phyloP scores from a whole-genome alignment of 2,888 invertebrate genomes.

The Bombylius discolor region DNA sequence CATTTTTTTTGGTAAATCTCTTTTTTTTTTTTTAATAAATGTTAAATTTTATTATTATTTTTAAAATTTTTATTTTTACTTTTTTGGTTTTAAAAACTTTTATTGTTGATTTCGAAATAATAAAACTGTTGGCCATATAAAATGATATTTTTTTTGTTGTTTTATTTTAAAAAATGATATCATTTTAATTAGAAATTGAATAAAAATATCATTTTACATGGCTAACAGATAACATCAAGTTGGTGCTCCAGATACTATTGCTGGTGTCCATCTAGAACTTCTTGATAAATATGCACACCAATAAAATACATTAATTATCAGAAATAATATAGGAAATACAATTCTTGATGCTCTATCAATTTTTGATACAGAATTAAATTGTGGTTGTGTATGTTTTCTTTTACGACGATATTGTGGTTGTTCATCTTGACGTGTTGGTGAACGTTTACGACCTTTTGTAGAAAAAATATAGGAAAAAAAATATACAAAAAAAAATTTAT shows the following conservation, averaged over 20 bases:
- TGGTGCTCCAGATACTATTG: constrained; percentile 20
- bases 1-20: too few species aligned
- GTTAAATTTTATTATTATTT: too few species aligned
- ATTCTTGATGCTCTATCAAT: constrained; percentile 63
- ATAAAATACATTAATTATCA: constrained; percentile 64
- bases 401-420: constrained; percentile 22
- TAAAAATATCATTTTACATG: constrained; percentile 26
- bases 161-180: not conserved
- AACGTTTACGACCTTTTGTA: constrained; percentile 5
- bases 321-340: constrained; percentile 61
- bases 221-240: constrained; percentile 37
- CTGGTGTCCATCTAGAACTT: constrained; percentile 36
- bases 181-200: not conserved
- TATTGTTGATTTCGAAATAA: too few species aligned
- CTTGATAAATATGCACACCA: constrained; percentile 62
- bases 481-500: too few species aligned
- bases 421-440: constrained; percentile 9
- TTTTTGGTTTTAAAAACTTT: too few species aligned
- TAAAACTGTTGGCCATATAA: too few species aligned
- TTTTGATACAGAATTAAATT: constrained; percentile 68
- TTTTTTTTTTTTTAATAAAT: too few species aligned
- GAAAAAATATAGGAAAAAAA: too few species aligned
- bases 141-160: too few species aligned
- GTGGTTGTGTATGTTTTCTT: constrained; percentile 39
- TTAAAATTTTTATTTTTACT: too few species aligned